Evolutionary conservation across 2,888 invertebrate species (phyloP).

Genomic region (Stenotaenia linearis): DNA sequence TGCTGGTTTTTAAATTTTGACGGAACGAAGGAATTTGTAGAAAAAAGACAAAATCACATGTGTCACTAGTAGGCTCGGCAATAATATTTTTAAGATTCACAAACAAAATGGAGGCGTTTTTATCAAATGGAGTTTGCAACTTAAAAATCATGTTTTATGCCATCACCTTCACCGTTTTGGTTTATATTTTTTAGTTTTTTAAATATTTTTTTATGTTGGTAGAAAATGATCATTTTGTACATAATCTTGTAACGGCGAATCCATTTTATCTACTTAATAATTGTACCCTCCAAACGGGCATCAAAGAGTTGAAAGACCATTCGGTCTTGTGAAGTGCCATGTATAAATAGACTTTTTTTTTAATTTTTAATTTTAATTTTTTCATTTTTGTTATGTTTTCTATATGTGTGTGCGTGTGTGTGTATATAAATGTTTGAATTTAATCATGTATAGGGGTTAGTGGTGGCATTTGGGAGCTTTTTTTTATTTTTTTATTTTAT

Average conservation of each 20-base stretch:
- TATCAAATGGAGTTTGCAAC: not conserved
- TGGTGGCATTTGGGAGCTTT: not conserved
- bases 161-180: not conserved
- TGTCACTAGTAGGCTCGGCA: not conserved
- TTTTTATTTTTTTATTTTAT: not conserved
- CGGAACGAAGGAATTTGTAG: not conserved
- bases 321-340: not conserved
- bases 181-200: not conserved
- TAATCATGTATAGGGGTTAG: not conserved
- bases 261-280: not conserved
- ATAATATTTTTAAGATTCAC: not conserved
- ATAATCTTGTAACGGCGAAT: not conserved
- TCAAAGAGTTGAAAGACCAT: not conserved
- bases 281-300: not conserved
- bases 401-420: not conserved
- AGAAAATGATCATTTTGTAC: not conserved
- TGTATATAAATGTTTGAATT: slow-evolving; percentile 5
- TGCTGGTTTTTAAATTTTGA: not conserved
- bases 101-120: not conserved
- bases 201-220: not conserved
- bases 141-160: not conserved
- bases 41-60: not conserved
- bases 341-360: not conserved
- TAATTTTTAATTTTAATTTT: not conserved
- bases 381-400: not conserved